Base-by-base conservation (phyloP, 2,888 invertebrate species). In the Patella pellucida region DNA sequence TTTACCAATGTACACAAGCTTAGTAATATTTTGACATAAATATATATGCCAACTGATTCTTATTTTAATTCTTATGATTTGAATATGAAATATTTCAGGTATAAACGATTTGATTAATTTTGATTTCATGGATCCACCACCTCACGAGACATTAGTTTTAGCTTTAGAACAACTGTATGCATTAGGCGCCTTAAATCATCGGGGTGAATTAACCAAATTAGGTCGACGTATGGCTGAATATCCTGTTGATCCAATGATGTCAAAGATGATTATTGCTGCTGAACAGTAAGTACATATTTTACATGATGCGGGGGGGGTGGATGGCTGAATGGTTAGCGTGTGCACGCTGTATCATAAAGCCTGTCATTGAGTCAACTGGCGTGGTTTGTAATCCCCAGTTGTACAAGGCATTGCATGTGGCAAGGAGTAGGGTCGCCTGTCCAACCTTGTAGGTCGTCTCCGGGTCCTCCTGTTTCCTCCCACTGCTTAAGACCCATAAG, bases 211-310 rank as follows among this genome's bases (percentile, higher is more conserved):
- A 74, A 99, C 99, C 1, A 98, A 97, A 91, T 93, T 98, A 78
- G 99, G 99, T 0, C 93, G 99, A 82, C 93, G 97, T 89, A 99
- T 99, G 99, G 99, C 99, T 0, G 99, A 99, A 91, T 98, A 99
- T 91, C 99, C 99, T 0, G 95, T 97, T 15, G 98, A 99, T 92
- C 99, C 99, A 0, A 97, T 98, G 97, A 95, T 99, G 94, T 97
- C 97, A 0, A 99, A 99, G 92, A 98, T 98, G 97, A 93, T 99
- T 75, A 90, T 99, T 73, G 98, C 99, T 0, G 96, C 98, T 87
- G 99, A 99, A 92, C 97, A 96, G 95, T 96, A 92, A 92, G 93
- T 76, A 19, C 0, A 27, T 12, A 52, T 50, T 41, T 41, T 9
- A 41, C 41, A 41, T 41, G 41, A 41, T 41, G 41, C 41, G n/a